Evolutionary conservation across 2,113 vertebrate species (phyloP), one percentile per base, ranked within the genome.

Genomic region (Anser cygnoides): DNA sequence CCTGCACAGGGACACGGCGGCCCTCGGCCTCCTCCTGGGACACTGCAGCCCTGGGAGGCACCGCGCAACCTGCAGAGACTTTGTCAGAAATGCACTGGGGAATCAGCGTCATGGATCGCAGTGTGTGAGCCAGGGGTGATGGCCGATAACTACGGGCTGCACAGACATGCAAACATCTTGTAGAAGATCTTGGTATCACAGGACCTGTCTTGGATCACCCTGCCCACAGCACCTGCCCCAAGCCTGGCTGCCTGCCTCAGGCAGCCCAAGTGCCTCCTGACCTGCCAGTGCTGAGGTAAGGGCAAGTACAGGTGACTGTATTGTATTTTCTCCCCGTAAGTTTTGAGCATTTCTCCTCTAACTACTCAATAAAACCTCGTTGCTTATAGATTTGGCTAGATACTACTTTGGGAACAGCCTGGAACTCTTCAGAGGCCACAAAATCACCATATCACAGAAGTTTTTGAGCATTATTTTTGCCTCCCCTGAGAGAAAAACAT

Each of bases 231-330:
- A 33, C 7, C 7, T 0, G 11, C 91, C 44, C 33, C 70, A 19
- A 74, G 78, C 35, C 70, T 0, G 0, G 15, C 44, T 8, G 20
- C 8, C 41, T 44, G 71, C 57, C 52, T 75, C n/a, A 63, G 3
- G 2, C 28, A 83, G 83, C 11, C 23, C 31, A 76, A 15, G 14
- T 2, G 57, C 21, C 41, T 52, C 62, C 13, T 0, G 1, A 31
- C n/a, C 23, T 80, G 50, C 37, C 9, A 29, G 21, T 62, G 46
- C 46, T 49, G 20, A 49, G 46, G 46, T 49, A 49, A 49, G 46
- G 20, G 46, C 46, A 49, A 49, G 46, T 49, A 20, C 46, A 49
- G 46, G 46, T 49, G 46, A 22, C 46, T 22, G 46, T 49, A 49
- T 22, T 49, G 20, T 49, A 49, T 49, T 49, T 49, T 49, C 46